Evolutionary conservation across 1,140 invertebrate species (phyloP).

Genomic region (Drosophila miranda): DNA sequence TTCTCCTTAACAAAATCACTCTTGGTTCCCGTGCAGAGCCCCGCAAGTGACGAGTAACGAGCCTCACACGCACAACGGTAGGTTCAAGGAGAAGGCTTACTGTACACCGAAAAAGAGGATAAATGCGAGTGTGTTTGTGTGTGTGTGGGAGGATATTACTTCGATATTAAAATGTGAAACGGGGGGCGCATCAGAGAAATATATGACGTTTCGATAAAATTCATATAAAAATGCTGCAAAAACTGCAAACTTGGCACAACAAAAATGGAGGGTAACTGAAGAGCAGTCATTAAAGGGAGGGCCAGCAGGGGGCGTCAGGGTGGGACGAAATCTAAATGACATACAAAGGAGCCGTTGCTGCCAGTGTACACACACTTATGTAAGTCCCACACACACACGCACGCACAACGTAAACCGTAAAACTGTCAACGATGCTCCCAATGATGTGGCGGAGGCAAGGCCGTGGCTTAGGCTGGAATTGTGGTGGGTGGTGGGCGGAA

Average conservation of each 20-base stretch:
- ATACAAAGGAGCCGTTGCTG: constrained; percentile 70
- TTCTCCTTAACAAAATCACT: too few species aligned
- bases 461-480: neutral
- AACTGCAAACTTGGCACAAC: constrained; percentile 70
- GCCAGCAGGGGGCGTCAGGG: neutral
- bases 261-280: constrained; percentile 55
- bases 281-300: constrained; percentile 46
- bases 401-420: constrained; percentile 32
- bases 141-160: constrained; percentile 4
- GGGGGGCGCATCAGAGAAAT: constrained; percentile 64
- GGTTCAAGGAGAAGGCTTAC: too few species aligned
- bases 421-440: constrained; percentile 63
- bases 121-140: neutral
- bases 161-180: constrained; percentile 55
- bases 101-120: too few species aligned
- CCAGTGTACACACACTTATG: constrained; percentile 42
- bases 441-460: neutral
- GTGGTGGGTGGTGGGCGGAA: too few species aligned
- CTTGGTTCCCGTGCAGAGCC: neutral
- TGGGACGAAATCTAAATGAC: constrained; percentile 67
- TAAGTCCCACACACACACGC: constrained; percentile 47
- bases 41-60: too few species aligned
- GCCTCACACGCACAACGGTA: too few species aligned
- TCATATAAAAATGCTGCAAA: constrained; percentile 73
- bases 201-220: constrained; percentile 71